A percentile compares a stretch with the other conserved stretches of the same genome.
Evolutionary conservation across 2,797 vertebrate genomes (phyloP).

Genomic region (Girardinus metallicus): DNA sequence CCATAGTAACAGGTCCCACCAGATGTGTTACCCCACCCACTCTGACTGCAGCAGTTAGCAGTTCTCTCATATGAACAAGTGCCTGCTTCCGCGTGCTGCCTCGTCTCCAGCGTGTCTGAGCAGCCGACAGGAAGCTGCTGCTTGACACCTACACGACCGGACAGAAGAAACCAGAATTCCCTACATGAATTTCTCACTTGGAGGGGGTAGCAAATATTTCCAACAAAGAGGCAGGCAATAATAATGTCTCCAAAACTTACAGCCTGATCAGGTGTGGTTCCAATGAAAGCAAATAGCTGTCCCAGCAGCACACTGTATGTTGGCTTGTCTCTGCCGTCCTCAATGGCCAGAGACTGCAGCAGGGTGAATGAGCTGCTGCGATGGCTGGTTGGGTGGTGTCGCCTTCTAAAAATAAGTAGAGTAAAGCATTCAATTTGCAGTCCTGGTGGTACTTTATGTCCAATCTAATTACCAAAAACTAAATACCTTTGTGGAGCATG

Average conservation of each 20-base stretch:
- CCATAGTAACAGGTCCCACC: conserved; percentile 97
- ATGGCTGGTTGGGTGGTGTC: conserved; percentile 92
- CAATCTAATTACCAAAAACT: not conserved
- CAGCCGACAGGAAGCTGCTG: conserved; percentile 95
- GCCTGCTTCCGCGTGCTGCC: conserved; percentile 96
- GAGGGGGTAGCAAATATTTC: not conserved
- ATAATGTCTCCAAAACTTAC: conserved; percentile 73
- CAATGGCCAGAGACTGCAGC: conserved; percentile 91
- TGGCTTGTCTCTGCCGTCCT: conserved; percentile 94
- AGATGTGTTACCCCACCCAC: conserved; percentile 97
- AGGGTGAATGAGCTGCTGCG: conserved; percentile 97
- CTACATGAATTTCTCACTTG: not conserved
- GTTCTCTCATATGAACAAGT: conserved; percentile 95
- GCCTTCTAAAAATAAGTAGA: conserved; percentile 82
- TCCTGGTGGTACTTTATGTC: not conserved
- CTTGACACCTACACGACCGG: conserved; percentile 89
- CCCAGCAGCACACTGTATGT: conserved; percentile 96
- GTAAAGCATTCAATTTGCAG: not conserved
- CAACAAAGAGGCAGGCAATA: not conserved
- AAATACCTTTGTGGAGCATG: conserved; percentile 88
- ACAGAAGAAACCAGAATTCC: not conserved
- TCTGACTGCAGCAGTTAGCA: conserved; percentile 93
- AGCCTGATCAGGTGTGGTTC: conserved; percentile 95
- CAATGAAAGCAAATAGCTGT: conserved; percentile 98
- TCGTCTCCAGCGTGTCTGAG: conserved; percentile 96